Evolutionary conservation across 2,113 vertebrate genomes (phyloP).

Genomic region (Gnathonemus echidnorhynchus): DNA sequence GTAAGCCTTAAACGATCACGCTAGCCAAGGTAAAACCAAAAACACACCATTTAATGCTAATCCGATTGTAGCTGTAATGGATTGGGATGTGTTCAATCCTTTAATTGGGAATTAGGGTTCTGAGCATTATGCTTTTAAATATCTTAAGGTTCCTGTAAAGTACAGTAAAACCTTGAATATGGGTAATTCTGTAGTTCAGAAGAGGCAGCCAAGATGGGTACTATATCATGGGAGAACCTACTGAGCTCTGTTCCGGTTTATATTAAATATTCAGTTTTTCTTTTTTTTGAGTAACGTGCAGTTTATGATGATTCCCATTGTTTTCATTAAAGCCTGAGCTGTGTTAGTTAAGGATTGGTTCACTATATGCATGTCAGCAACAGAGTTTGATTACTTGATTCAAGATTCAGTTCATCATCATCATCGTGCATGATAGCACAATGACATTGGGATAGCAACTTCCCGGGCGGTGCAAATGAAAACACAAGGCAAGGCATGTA

Average conservation of each 20-base stretch:
- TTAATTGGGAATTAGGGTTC: neutral
- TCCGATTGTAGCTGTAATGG: neutral
- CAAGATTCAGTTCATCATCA: neutral
- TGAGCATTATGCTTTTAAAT: neutral
- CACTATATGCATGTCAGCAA: neutral
- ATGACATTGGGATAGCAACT: neutral
- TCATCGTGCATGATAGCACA: neutral
- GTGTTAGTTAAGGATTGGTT: neutral
- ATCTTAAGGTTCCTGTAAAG: neutral
- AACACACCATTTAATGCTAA: neutral
- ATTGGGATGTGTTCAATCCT: neutral
- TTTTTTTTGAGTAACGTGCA: neutral
- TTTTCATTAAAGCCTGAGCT: neutral
- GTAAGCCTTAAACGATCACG: neutral
- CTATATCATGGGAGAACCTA: neutral
- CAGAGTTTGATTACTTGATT: neutral
- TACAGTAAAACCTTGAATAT: neutral
- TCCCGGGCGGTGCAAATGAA: neutral
- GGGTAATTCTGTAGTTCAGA: neutral
- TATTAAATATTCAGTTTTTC: neutral
- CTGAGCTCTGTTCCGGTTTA: neutral
- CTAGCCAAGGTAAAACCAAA: neutral
- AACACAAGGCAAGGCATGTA: neutral
- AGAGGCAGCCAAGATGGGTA: neutral
- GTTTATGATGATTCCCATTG: neutral